These are phyloP conservation scores for Odontocerum albicorne DNA, from an alignment of 2,888 invertebrate species.

Conservation along the genomic window DNA sequence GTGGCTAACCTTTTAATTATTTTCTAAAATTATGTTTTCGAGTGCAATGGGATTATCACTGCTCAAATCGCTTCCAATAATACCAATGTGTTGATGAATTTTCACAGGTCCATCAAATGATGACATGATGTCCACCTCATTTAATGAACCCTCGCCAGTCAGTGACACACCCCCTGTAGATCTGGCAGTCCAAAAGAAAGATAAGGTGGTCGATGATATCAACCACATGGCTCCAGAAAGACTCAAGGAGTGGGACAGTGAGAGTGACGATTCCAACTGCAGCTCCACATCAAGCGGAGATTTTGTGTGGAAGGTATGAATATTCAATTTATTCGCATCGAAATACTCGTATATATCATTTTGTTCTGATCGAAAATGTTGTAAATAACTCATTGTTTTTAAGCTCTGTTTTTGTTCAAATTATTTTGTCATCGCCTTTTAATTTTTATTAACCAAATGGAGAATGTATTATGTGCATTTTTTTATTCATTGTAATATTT, in stretches of 20 bases:
- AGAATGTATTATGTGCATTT: too few species aligned
- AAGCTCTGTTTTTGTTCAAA: not conserved
- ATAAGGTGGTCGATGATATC: constrained; percentile 44
- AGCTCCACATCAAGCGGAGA: constrained; percentile 75
- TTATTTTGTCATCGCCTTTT: not conserved
- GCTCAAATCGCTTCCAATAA: too few species aligned
- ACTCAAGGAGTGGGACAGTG: constrained; percentile 71
- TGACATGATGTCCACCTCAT: constrained; percentile 25
- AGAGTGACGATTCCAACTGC: constrained; percentile 60
- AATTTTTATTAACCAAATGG: too few species aligned
- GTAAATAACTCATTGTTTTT: too few species aligned
- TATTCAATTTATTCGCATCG: too few species aligned
- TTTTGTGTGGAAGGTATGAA: constrained; percentile 78
- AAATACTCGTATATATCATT: too few species aligned
- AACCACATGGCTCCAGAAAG: constrained; percentile 48
- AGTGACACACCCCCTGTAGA: constrained; percentile 3
- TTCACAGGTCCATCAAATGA: constrained; percentile 22
- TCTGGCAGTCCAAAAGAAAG: constrained; percentile 24
- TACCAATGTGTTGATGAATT: not conserved
- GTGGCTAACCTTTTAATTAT: too few species aligned
- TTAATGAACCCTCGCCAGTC: constrained; percentile 16
- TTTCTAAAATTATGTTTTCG: too few species aligned
- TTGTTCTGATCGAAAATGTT: too few species aligned
- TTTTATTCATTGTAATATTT: too few species aligned
- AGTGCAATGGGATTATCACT: too few species aligned